Conservation (phyloP, 2,797 vertebrate genomes). For the Vespertilio murinus region DNA sequence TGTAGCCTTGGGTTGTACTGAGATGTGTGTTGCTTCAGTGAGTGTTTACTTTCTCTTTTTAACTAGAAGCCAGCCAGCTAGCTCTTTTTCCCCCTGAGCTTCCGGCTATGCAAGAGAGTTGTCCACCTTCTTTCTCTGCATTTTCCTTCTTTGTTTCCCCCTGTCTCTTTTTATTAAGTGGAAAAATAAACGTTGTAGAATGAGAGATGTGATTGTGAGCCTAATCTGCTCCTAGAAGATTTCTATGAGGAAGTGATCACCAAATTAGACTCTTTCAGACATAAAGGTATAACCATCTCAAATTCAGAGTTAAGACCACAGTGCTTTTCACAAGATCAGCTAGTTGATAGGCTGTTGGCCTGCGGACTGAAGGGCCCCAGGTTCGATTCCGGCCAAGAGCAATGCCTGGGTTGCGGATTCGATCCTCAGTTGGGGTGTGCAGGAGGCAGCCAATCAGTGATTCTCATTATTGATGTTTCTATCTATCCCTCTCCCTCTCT, state of each 20-base stretch:
- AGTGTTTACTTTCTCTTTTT: neutral
- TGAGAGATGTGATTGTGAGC: neutral
- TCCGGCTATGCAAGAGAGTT: neutral
- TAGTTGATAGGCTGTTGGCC: too few species aligned
- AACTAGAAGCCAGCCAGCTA: neutral
- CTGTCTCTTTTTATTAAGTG: neutral
- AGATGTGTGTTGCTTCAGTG: neutral
- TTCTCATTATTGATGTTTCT: too few species aligned
- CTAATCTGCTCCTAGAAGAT: neutral
- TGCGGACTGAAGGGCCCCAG: too few species aligned
- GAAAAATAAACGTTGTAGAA: constrained; percentile 47
- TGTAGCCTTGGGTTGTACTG: neutral
- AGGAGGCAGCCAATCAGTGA: too few species aligned
- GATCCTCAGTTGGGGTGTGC: too few species aligned
- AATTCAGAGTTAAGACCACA: neutral
- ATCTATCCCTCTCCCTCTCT: too few species aligned
- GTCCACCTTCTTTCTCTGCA: neutral
- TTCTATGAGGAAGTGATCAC: neutral
- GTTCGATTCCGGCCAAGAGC: too few species aligned
- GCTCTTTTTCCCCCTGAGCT: neutral
- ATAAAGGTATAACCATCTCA: neutral
- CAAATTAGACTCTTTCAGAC: neutral
- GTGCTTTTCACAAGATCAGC: neutral
- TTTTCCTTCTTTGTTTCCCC: neutral
- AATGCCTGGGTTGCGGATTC: too few species aligned